Evolutionary conservation across 1,140 invertebrate species (phyloP), one percentile per base, ranked within the genome.

Genomic region (Drosophila novamexicana): DNA sequence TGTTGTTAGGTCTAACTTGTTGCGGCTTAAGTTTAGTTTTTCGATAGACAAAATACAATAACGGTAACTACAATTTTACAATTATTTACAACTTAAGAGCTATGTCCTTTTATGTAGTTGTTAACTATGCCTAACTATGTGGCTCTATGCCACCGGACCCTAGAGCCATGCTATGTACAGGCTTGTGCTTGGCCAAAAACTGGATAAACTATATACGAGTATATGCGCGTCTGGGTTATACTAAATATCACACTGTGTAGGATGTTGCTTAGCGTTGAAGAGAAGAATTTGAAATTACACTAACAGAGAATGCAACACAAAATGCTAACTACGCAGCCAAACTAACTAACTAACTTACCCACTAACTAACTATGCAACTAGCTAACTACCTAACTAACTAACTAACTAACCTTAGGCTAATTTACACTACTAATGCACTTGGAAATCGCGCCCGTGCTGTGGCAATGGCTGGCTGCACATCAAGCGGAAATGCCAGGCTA

Each of bases 211-310:
- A 44, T 44, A 74, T 77, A 62, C 50, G 59, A 39, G 36, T 78
- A 81, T 72, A 81, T 76, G 75, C 83, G 83, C 83, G 59, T 70
- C 68, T 79, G 82, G 77, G 61, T 83, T 90, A 91, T 71, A 81
- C 79, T 91, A 91, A 92, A 92, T 92, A 92, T 92, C 91, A 92
- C 91, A 92, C 91, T 91, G 77, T 75, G 81, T 92, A 92, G 91
- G 91, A 92, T 91, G 88, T 86, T 86, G 79, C 83, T 86, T 91
- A 83, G 83, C 83, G 79, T 77, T 64, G 67, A 54, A 50, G 64
- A 70, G 71, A 79, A 78, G 45, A 82, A 53, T 54, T 76, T 54
- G 66, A 50, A 77, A 72, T 82, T 82, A 79, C 49, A 79, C 65
- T 86, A 86, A 29, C 74, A 72, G 40, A 58, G 62, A 71, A 59